Conservation (phyloP, 2,888 invertebrate genomes). For the Drosophila pegasa region DNA sequence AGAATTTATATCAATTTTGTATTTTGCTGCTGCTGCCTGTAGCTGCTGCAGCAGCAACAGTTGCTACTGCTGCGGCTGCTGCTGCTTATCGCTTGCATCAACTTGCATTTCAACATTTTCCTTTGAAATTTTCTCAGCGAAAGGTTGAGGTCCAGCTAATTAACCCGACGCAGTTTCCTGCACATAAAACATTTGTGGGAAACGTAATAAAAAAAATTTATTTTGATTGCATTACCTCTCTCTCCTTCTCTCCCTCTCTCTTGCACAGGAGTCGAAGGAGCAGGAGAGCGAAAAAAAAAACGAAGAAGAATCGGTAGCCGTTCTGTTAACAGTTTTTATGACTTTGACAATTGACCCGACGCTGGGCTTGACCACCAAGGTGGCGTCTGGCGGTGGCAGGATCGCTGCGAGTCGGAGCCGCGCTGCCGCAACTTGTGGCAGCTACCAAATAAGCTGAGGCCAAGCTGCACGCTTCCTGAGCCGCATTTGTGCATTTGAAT, state of each 20-base stretch:
- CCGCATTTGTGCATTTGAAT: slow-evolving; percentile 74
- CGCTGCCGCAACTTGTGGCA: slow-evolving; percentile 22
- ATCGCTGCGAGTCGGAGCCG: slow-evolving; percentile 45
- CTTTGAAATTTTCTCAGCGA: slow-evolving; percentile 66
- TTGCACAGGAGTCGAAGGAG: slow-evolving; percentile 7
- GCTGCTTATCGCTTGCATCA: slow-evolving; percentile 34
- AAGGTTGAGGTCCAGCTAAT: slow-evolving; percentile 62
- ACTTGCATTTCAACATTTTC: slow-evolving; percentile 60
- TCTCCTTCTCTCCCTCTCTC: neutral
- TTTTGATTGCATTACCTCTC: slow-evolving; percentile 53
- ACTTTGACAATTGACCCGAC: slow-evolving; percentile 72
- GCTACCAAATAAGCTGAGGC: slow-evolving; percentile 45
- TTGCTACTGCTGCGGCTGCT: slow-evolving; percentile 7
- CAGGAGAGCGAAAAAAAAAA: slow-evolving; percentile 1
- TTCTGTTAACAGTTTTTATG: slow-evolving; percentile 51
- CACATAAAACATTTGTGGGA: slow-evolving; percentile 70
- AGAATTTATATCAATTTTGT: slow-evolving; percentile 54
- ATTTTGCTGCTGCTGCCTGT: slow-evolving; percentile 8
- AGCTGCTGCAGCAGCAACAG: slow-evolving; percentile 5
- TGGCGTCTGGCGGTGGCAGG: slow-evolving; percentile 31
- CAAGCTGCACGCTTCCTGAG: slow-evolving; percentile 64
- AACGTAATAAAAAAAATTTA: slow-evolving; percentile 60
- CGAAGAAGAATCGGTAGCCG: slow-evolving; percentile 38
- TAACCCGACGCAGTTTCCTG: slow-evolving; percentile 64
- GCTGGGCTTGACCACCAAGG: slow-evolving; percentile 39